These are phyloP conservation scores for Lophotriccus pileatus DNA, from an alignment of 2,797 vertebrate species.

Conservation along the genomic window DNA sequence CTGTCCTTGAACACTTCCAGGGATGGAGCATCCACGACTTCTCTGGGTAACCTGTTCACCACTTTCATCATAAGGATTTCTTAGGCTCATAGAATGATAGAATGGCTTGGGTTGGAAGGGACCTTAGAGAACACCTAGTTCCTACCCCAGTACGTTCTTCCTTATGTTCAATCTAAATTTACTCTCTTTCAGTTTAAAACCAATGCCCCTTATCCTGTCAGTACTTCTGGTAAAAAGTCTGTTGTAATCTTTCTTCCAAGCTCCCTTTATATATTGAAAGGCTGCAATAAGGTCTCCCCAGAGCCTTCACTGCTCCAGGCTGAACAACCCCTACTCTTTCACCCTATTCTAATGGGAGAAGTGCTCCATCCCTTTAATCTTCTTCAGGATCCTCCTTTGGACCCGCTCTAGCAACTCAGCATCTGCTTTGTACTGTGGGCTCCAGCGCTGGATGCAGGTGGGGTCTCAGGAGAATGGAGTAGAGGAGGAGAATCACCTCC, in stretches of 20 bases:
- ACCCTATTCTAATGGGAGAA: not conserved
- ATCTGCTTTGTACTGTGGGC: not conserved
- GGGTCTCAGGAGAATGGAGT: rapidly evolving
- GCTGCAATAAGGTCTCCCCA: not conserved
- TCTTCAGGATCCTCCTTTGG: not conserved
- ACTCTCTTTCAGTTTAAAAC: not conserved
- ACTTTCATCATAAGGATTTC: not conserved
- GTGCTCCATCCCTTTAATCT: not conserved
- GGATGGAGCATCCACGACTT: not conserved
- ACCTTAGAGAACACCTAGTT: not conserved
- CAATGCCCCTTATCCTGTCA: not conserved
- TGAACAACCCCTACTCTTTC: not conserved
- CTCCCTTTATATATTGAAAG: not conserved
- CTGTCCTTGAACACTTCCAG: not conserved
- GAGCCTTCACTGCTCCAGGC: not conserved
- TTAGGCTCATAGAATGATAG: not conserved
- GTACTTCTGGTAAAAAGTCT: not conserved
- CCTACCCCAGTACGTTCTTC: not conserved
- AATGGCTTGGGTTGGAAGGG: not conserved
- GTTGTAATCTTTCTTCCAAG: not conserved
- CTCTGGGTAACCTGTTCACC: not conserved
- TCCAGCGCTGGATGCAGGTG: not conserved
- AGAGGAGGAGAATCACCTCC: not conserved
- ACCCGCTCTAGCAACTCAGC: not conserved
- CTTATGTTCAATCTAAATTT: not conserved